Percentiles rank a stretch among this genome's conserved stretches.
phyloP scores from a whole-genome alignment of 2,113 vertebrate genomes.

The Psilopogon haemacephalus region DNA sequence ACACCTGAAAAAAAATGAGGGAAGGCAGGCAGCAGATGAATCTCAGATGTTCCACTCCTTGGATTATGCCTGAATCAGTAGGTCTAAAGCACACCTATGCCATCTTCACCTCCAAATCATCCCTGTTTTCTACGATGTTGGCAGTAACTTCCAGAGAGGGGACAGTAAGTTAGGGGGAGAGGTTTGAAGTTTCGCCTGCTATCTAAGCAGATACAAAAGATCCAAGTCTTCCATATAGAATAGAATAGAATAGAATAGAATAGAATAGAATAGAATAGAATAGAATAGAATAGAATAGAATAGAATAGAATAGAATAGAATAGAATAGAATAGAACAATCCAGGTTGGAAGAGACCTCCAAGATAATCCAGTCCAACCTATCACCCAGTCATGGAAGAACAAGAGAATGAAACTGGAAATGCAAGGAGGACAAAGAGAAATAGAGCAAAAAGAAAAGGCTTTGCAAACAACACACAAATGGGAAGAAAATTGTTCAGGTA shows the following conservation, averaged over 20 bases:
- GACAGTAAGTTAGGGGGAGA: background rate
- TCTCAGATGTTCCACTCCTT: background rate
- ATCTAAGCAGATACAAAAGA: background rate
- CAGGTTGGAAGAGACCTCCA: too few species aligned
- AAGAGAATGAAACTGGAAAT: background rate
- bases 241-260: too few species aligned
- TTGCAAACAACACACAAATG: background rate
- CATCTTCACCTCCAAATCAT: background rate
- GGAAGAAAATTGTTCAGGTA: background rate
- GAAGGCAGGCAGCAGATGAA: background rate
- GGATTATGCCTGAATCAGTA: background rate
- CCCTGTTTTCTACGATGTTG: accelerated
- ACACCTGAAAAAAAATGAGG: background rate
- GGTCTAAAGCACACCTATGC: background rate
- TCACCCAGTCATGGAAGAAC: background rate
- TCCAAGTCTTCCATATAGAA: background rate
- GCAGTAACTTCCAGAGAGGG: too few species aligned
- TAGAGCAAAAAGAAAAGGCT: background rate
- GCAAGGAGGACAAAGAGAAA: background rate
- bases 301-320: too few species aligned
- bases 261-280: too few species aligned
- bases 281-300: too few species aligned
- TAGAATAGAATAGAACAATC: too few species aligned
- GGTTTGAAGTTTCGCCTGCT: background rate
- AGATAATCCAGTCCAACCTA: too few species aligned